These are phyloP conservation scores for Melanostigma gelatinosum DNA, from an alignment of 2,113 vertebrate species.

Conservation along the genomic window DNA sequence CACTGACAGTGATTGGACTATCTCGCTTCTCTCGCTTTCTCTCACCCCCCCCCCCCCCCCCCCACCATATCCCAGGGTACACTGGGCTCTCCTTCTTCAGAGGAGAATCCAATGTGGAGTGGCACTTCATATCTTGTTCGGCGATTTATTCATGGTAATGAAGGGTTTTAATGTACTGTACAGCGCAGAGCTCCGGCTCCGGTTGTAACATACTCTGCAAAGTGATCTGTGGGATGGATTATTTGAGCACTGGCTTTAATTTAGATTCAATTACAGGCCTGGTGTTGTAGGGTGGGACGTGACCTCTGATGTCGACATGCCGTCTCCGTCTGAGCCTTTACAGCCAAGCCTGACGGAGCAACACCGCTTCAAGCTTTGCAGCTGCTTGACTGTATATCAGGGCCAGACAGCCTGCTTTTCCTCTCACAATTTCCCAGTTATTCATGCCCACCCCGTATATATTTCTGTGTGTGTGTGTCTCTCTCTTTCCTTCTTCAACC, in stretches of 20 bases:
- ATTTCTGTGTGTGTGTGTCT: slow-evolving; percentile 4
- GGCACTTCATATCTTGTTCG: slow-evolving; percentile 68
- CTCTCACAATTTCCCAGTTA: slow-evolving; percentile 28
- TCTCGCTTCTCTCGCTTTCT: slow-evolving; percentile 39
- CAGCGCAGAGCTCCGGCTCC: slow-evolving; percentile 35
- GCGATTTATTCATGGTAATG: slow-evolving; percentile 71
- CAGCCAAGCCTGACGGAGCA: slow-evolving; percentile 12
- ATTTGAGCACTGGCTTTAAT: slow-evolving; percentile 58
- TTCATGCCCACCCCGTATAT: slow-evolving; percentile 9
- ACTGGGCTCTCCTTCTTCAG: slow-evolving; percentile 40
- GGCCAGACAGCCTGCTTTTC: slow-evolving; percentile 14
- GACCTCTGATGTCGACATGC: slow-evolving; percentile 58
- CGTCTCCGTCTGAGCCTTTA: slow-evolving; percentile 35
- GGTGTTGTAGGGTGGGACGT: slow-evolving; percentile 39
- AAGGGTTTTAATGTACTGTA: slow-evolving; percentile 64
- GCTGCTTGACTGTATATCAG: slow-evolving; percentile 17
- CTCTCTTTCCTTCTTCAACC: slow-evolving; percentile 23
- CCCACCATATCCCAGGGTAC: slow-evolving; percentile 49
- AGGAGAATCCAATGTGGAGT: slow-evolving; percentile 57
- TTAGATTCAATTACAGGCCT: slow-evolving; percentile 61
- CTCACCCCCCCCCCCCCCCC: slow-evolving; percentile 29
- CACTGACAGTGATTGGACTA: slow-evolving; percentile 76
- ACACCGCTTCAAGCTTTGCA: slow-evolving; percentile 17
- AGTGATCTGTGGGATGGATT: slow-evolving; percentile 61
- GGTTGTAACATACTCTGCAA: slow-evolving; percentile 56